phyloP scores from a whole-genome alignment of 1,140 invertebrate species.

The Potamilus streckersoni region DNA sequence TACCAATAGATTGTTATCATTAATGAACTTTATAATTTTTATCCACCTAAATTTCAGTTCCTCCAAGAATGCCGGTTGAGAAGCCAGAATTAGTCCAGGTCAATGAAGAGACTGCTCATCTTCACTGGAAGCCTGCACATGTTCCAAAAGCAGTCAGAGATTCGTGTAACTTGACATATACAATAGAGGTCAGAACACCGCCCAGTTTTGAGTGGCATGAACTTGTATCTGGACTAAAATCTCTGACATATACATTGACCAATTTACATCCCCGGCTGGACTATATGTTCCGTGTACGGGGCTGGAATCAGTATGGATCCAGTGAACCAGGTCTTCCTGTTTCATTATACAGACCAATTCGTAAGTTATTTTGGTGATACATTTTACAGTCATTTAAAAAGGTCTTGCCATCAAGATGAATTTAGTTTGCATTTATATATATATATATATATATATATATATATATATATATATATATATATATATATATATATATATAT shows the following conservation, averaged over 20 bases:
- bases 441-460: no score
- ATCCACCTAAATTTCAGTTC: slow-evolving; percentile 44
- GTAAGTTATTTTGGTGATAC: slow-evolving; percentile 35
- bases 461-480: no score
- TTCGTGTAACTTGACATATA: slow-evolving; percentile 53
- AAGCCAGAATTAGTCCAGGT: slow-evolving; percentile 51
- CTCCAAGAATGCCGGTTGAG: slow-evolving; percentile 56
- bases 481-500: no score
- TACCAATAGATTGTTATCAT: no score
- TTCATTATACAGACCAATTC: slow-evolving; percentile 53
- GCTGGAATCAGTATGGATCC: slow-evolving; percentile 95
- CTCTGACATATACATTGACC: slow-evolving; percentile 34
- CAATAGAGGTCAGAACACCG: slow-evolving; percentile 45
- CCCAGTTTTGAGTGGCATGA: slow-evolving; percentile 57
- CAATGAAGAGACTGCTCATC: slow-evolving; percentile 38
- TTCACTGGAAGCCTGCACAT: slow-evolving; percentile 54
- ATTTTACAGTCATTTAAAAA: background rate
- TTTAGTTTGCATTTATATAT: no score
- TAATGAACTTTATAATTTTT: background rate
- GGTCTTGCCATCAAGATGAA: no score
- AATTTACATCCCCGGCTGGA: slow-evolving; percentile 75
- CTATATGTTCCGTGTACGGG: slow-evolving; percentile 97
- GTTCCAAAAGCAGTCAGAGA: slow-evolving; percentile 45
- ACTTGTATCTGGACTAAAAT: slow-evolving; percentile 42
- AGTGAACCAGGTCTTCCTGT: slow-evolving; percentile 88